These are phyloP conservation scores for Drosophila helvetica DNA, from an alignment of 2,888 invertebrate species.

Conservation along the genomic window DNA sequence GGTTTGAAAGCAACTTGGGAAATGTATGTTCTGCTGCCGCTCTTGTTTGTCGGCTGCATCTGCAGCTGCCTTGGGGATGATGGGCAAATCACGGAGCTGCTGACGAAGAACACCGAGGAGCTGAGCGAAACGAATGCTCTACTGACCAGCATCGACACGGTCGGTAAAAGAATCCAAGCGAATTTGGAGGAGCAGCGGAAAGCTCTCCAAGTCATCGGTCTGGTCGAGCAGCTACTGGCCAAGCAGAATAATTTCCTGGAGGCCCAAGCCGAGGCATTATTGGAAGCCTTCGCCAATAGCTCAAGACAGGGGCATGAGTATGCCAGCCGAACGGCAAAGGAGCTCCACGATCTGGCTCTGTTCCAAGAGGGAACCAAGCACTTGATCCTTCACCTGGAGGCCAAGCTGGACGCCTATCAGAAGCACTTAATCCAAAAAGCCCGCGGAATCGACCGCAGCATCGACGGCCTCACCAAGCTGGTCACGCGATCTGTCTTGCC, in stretches of 20 bases:
- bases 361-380: conserved; percentile 51
- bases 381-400: conserved; percentile 42
- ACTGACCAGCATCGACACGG: conserved; percentile 33
- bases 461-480: conserved; percentile 54
- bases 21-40: conserved; percentile 41
- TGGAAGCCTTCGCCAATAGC: conserved; percentile 41
- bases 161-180: conserved; percentile 39
- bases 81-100: conserved; percentile 20
- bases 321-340: conserved; percentile 31
- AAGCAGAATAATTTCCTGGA: conserved; percentile 30
- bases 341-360: conserved; percentile 33
- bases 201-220: conserved; percentile 36
- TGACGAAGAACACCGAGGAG: conserved; percentile 41
- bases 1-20: conserved; percentile 27
- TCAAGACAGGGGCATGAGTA: conserved; percentile 31
- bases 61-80: neutral
- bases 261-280: conserved; percentile 27
- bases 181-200: conserved; percentile 45
- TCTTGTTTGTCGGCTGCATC: conserved; percentile 29
- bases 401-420: conserved; percentile 60
- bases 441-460: conserved; percentile 49
- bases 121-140: conserved; percentile 45
- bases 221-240: conserved; percentile 27
- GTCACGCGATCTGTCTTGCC: conserved; percentile 62
- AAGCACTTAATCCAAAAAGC: conserved; percentile 44